Conservation (phyloP, 2,113 vertebrate species). For the Melanerpes aurifrons region DNA sequence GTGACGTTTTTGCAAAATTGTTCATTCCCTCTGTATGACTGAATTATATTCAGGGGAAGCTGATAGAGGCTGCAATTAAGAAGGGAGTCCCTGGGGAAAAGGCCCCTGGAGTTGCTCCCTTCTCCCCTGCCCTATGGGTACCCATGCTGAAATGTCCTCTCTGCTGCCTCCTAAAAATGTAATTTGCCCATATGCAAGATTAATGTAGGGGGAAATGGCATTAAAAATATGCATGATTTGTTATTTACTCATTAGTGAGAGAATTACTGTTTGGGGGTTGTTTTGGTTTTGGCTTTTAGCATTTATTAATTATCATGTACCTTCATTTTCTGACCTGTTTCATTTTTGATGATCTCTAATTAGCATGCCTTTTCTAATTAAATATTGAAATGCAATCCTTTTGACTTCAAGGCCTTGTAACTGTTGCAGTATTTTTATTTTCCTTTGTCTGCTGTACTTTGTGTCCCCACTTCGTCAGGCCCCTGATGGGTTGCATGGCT, state of each 20-base stretch:
- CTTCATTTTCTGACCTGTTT: background rate
- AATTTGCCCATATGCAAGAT: background rate
- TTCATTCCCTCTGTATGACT: background rate
- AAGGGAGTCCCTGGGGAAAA: background rate
- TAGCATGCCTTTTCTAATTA: background rate
- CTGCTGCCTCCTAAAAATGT: background rate
- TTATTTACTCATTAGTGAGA: background rate
- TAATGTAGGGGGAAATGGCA: background rate
- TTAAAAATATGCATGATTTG: background rate
- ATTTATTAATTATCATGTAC: background rate
- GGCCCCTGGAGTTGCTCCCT: background rate
- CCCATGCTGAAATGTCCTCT: background rate
- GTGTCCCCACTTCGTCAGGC: background rate
- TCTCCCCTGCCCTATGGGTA: background rate
- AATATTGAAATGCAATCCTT: background rate
- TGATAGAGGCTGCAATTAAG: background rate
- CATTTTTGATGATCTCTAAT: background rate
- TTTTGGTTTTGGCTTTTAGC: background rate
- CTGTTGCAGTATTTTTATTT: background rate
- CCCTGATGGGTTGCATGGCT: conserved; percentile 36
- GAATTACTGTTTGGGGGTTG: background rate
- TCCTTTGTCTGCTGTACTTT: background rate
- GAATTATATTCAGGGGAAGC: background rate
- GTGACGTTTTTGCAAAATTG: background rate
- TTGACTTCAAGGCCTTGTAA: background rate